Evolutionary conservation across 2,797 vertebrate species (phyloP).

Genomic region (Allobates femoralis): DNA sequence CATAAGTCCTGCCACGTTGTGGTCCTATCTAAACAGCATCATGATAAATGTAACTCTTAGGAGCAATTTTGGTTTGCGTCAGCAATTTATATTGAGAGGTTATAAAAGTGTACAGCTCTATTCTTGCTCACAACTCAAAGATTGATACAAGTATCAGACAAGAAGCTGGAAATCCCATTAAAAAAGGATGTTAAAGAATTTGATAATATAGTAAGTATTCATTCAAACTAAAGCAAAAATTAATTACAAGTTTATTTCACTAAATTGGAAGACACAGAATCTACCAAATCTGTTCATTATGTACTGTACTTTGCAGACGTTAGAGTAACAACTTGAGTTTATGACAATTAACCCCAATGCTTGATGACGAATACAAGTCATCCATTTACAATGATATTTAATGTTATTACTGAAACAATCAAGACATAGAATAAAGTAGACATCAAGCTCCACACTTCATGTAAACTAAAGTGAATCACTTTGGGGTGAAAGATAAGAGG

Average conservation of each 20-base stretch:
- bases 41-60: not conserved
- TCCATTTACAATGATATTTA: not conserved
- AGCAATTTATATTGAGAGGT: too few species aligned
- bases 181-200: too few species aligned
- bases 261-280: not conserved
- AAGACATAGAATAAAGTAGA: slow-evolving; percentile 29
- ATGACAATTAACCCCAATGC: slow-evolving; percentile 17
- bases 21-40: not conserved
- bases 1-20: not conserved
- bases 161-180: too few species aligned
- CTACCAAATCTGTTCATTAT: not conserved
- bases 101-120: not conserved
- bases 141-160: not conserved
- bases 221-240: not conserved
- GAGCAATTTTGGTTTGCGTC: not conserved
- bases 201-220: not conserved
- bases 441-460: slow-evolving; percentile 30
- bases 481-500: slow-evolving; percentile 58
- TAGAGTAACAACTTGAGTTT: not conserved
- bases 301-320: not conserved
- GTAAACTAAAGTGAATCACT: slow-evolving; percentile 29
- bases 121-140: not conserved
- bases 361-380: not conserved
- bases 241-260: not conserved
- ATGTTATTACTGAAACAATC: slow-evolving; percentile 21